Evolutionary conservation across 2,888 invertebrate genomes (phyloP).

Genomic region (Ornithoptera alexandrae): DNA sequence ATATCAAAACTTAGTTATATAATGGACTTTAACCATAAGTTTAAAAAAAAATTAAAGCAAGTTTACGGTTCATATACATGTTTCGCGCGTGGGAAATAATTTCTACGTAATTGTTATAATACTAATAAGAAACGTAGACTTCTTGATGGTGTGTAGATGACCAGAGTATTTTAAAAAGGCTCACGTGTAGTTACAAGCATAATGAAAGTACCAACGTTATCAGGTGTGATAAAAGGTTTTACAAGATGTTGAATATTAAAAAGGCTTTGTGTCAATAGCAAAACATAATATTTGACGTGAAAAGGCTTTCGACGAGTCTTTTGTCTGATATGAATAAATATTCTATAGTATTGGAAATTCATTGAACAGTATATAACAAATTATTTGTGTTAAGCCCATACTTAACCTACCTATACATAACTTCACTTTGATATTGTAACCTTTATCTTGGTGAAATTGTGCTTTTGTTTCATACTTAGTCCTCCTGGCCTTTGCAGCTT

Average conservation of each 20-base stretch:
- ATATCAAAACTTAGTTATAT: no score
- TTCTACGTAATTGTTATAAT: no score
- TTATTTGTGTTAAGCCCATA: background rate
- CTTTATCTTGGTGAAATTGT: conserved; percentile 29
- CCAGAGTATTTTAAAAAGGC: no score
- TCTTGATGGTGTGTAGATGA: no score
- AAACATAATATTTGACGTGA: background rate
- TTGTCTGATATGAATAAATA: background rate
- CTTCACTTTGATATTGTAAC: conserved; percentile 25
- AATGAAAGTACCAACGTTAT: background rate
- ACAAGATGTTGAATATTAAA: background rate
- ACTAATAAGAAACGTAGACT: no score
- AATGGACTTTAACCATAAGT: no score
- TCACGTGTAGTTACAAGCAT: no score
- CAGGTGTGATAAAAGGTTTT: background rate
- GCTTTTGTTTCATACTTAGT: conserved; percentile 30
- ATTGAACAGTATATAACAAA: background rate
- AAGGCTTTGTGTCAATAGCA: background rate
- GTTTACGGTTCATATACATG: no score
- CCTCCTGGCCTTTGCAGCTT: conserved; percentile 28
- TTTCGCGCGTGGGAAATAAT: no score
- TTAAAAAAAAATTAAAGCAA: no score
- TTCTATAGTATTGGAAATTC: background rate
- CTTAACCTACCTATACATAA: conserved; percentile 15
- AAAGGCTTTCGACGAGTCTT: conserved; percentile 1